Evolutionary conservation across 2,113 vertebrate species (phyloP), one percentile per base, ranked within the genome.

Genomic region (Emydocephalus ijimae): DNA sequence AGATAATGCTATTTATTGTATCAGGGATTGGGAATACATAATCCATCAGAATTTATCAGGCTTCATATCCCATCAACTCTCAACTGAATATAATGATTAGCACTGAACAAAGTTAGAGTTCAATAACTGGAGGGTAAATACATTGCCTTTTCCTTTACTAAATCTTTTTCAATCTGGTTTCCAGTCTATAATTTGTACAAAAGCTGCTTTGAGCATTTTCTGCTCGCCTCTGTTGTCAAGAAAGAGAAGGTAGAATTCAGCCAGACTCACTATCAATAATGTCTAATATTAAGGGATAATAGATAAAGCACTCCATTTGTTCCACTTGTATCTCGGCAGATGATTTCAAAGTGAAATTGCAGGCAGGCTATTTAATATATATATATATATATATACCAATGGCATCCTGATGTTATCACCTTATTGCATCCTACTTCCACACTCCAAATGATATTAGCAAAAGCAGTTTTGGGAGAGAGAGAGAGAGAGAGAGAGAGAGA

Each of bases 281-380:
- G 87, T 56, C 52, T 52, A 88, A n/a, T 54, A 88, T 88, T 52
- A 88, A n/a, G 45, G 50, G 50, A 15, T 88, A 54, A 55, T 20
- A 29, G 52, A 20, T 88, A 55, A 34, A 54, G 50, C n/a, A 20
- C 18, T 88, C 18, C 50, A 55, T 52, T 34, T 18, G 50, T 55
- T 56, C 52, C n/a, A 10, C 52, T 88, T 0, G 1, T 54, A 88
- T 55, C 52, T 88, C 52, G 18, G 54, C 14, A n/a, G 18, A 88
- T 88, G 29, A 88, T 88, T 88, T 88, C 87, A 88, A 34, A 88
- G 52, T 87, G 86, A 87, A 87, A 54, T 88, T 88, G 87, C 85
- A 50, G 85, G 12, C 21, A 87, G 85, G 7, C 29, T 88, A 88
- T 88, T 55, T 88, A 45, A 45, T 45, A 45, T 45, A 45, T 43